Percentiles rank a stretch among this genome's conserved stretches.
These are phyloP conservation scores for Beroe forskalii DNA, from an alignment of 37 sponge, comb jelly and placozoan genomes.

Conservation along the genomic window DNA sequence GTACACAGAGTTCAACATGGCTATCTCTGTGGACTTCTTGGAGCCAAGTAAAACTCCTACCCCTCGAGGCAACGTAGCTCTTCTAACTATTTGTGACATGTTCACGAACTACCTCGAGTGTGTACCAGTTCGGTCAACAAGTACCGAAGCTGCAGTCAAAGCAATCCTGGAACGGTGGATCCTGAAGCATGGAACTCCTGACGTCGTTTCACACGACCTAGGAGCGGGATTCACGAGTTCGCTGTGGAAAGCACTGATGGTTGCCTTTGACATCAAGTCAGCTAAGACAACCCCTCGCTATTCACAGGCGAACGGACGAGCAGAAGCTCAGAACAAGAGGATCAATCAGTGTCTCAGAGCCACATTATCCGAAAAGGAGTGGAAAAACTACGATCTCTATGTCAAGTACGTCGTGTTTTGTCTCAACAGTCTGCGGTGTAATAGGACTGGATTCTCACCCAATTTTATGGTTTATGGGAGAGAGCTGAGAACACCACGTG, in stretches of 20 bases:
- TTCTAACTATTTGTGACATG: slow-evolving; percentile 16
- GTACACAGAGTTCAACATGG: slow-evolving; percentile 11
- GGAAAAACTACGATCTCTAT: slow-evolving; percentile 63
- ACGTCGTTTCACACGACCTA: not conserved
- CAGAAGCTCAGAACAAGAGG: slow-evolving; percentile 30
- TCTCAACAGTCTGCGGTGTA: not conserved
- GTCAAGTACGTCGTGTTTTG: slow-evolving; percentile 47
- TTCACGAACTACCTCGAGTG: slow-evolving; percentile 29
- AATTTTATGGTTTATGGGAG: slow-evolving; percentile 41
- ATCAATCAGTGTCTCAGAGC: slow-evolving; percentile 54
- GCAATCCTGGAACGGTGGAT: slow-evolving; percentile 25
- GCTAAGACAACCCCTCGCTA: slow-evolving; percentile 15
- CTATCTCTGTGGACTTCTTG: not conserved
- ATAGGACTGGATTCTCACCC: slow-evolving; percentile 29
- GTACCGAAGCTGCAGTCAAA: slow-evolving; percentile 18
- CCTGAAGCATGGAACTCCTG: not conserved
- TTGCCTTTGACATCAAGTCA: slow-evolving; percentile 45
- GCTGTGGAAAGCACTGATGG: slow-evolving; percentile 56
- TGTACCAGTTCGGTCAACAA: slow-evolving; percentile 32
- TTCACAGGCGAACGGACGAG: slow-evolving; percentile 39
- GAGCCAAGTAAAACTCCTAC: slow-evolving; percentile 27
- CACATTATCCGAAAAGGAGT: not conserved
- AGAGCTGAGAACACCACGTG: slow-evolving; percentile 20
- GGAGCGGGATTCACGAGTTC: slow-evolving; percentile 24
- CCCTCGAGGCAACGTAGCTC: slow-evolving; percentile 22